Base-by-base conservation (phyloP, 2,797 vertebrate genomes). In the Gobionotothen gibberifrons region DNA sequence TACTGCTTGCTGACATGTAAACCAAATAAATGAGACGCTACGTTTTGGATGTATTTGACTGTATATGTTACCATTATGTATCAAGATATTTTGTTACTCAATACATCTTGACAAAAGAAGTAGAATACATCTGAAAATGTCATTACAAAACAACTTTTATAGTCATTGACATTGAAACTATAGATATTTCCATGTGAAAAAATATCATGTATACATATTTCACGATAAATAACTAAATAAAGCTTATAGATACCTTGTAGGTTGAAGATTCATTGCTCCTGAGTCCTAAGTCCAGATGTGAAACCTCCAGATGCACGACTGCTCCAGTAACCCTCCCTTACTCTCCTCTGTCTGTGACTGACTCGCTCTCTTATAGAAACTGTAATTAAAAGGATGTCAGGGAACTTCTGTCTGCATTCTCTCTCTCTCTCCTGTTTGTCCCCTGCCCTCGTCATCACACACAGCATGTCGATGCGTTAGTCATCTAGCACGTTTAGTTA, bases 321-420 rank as follows among this genome's bases (percentile, higher is more conserved):
- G 5, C 66, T 29, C 72, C 60, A 56, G 70, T 42, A 10, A 43
- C 39, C 21, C 51, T 79, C 73, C 22, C 22, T 53, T 65, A 64
- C 69, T 83, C 60, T 72, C 19, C 76, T 78, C 70, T 42, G 66
- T 54, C 60, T 62, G 57, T 51, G 46, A 76, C 49, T 84, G 85
- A 75, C 83, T 84, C 47, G 13, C 54, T 68, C 84, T 85, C 69
- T 76, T 84, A 74, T 74, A 83, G 56, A 69, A 86, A 76, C 86
- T 59, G 47, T 53, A 84, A 81, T 85, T 87, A 57, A 54, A 75
- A 76, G 82, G 90, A 92, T 89, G 91, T 92, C 89, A 88, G 80
- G 76, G 58, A 61, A 53, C 48, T 68, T 70, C n/a, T 77, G 64
- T 48, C 65, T 56, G 12, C 13, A 42, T 29, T 19, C 46, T 46